Evolutionary conservation across 2,888 invertebrate species (phyloP).

Genomic region (Seira ritae): DNA sequence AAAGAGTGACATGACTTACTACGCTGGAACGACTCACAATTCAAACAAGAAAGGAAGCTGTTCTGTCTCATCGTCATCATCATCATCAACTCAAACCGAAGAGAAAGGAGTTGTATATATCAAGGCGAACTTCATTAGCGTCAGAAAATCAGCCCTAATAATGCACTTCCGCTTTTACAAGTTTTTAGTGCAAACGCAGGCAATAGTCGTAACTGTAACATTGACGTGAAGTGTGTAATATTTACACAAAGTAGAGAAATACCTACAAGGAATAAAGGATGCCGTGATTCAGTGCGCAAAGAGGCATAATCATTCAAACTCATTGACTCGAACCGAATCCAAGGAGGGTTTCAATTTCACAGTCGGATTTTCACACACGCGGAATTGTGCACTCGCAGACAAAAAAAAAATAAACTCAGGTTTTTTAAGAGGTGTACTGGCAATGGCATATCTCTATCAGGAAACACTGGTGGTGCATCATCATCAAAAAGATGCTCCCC

Average conservation of each 20-base stretch:
- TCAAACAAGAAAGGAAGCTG: too few species aligned
- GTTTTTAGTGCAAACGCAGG: constrained; percentile 7
- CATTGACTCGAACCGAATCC: constrained; percentile 62
- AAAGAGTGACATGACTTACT: too few species aligned
- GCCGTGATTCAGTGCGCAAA: constrained; percentile 15
- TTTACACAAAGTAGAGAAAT: not conserved
- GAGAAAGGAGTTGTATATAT: too few species aligned
- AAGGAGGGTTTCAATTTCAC: constrained; percentile 62
- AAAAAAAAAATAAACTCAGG: too few species aligned
- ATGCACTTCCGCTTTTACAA: too few species aligned
- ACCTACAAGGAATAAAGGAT: too few species aligned
- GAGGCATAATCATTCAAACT: constrained; percentile 62
- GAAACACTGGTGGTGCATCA: not conserved
- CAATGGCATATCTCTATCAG: not conserved
- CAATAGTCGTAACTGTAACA: constrained; percentile 10
- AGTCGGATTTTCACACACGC: constrained; percentile 57
- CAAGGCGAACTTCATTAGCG: constrained; percentile 1
- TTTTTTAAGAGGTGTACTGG: too few species aligned
- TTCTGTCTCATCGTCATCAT: too few species aligned
- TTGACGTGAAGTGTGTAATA: constrained; percentile 8
- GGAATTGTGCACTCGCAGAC: constrained; percentile 28
- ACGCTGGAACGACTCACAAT: too few species aligned
- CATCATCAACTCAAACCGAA: too few species aligned
- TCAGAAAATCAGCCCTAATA: not conserved
- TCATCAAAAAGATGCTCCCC: too few species aligned